phyloP scores from a whole-genome alignment of 2,888 invertebrate genomes.

The Scotopteryx bipunctaria region DNA sequence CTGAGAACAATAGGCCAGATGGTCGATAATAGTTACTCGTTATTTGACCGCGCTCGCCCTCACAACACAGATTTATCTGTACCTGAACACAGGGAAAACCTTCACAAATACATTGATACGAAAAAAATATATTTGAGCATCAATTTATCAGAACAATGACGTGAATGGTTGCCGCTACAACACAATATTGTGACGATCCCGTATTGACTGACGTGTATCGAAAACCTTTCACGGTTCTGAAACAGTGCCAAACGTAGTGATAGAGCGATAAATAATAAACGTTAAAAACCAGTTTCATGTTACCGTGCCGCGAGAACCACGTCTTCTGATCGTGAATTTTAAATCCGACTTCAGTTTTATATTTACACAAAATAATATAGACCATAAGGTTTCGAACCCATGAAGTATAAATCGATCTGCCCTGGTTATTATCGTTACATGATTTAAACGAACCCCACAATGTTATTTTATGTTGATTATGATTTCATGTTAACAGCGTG shows the following conservation, averaged over 20 bases:
- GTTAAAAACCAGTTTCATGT: not conserved
- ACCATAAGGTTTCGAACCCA: too few relatives aligned
- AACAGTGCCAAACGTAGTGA: conserved; percentile 14
- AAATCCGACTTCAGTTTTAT: too few relatives aligned
- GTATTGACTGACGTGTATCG: conserved; percentile 20
- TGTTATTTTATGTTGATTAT: not conserved
- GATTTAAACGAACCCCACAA: too few relatives aligned
- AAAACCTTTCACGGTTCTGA: conserved; percentile 20
- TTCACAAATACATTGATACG: not conserved
- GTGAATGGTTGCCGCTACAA: conserved; percentile 9
- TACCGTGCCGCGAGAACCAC: not conserved
- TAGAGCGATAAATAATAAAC: conserved; percentile 14
- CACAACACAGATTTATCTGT: conserved; percentile 3
- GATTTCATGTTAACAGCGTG: not conserved
- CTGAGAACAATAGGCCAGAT: not conserved
- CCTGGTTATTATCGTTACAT: too few relatives aligned
- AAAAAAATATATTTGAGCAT: conserved; percentile 16
- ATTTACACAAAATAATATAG: too few relatives aligned
- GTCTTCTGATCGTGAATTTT: conserved; percentile 1
- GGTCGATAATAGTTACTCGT: not conserved
- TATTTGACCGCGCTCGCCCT: conserved; percentile 1
- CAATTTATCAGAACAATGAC: conserved; percentile 16
- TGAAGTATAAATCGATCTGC: too few relatives aligned
- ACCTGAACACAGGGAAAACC: conserved; percentile 11
- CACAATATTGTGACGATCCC: conserved; percentile 9